Evolutionary conservation across 2,888 invertebrate genomes (phyloP).

Genomic region (Amphipyra berbera): DNA sequence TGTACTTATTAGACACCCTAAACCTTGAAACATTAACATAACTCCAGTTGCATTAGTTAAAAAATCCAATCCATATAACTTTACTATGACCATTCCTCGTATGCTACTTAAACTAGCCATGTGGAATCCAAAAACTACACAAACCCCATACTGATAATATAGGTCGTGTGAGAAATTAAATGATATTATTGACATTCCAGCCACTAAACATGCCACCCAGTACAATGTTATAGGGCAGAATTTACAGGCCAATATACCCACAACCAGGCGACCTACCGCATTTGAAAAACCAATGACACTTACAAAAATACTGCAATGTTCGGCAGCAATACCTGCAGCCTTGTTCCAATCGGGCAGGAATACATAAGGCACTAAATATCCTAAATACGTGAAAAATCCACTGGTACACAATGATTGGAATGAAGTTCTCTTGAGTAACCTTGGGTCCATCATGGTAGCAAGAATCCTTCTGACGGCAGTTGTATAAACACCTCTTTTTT

Average conservation of each 20-base stretch:
- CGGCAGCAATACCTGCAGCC: constrained; percentile 68
- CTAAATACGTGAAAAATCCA: constrained; percentile 75
- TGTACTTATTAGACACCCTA: constrained; percentile 80
- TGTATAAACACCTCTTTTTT: constrained; percentile 79
- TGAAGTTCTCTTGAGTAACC: constrained; percentile 73
- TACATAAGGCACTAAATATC: constrained; percentile 80
- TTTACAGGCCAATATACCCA: constrained; percentile 76
- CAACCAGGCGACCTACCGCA: constrained; percentile 72
- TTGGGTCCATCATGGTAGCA: constrained; percentile 85
- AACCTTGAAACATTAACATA: constrained; percentile 80
- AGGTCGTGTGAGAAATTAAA: constrained; percentile 74
- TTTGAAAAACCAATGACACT: constrained; percentile 80
- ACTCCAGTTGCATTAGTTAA: constrained; percentile 84
- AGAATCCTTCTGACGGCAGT: constrained; percentile 81
- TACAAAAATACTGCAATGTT: constrained; percentile 76
- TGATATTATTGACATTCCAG: constrained; percentile 72
- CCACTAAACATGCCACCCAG: constrained; percentile 58
- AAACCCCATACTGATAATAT: constrained; percentile 78
- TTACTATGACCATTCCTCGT: constrained; percentile 78
- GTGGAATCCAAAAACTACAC: constrained; percentile 76
- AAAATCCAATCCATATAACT: constrained; percentile 81
- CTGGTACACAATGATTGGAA: constrained; percentile 73
- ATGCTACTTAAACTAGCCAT: constrained; percentile 72
- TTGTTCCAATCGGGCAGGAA: constrained; percentile 76
- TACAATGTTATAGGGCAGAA: constrained; percentile 71